A percentile compares a stretch with the other conserved stretches of the same genome.
These are phyloP conservation scores for Myanophis thanlyinensis DNA, from an alignment of 2,113 vertebrate genomes.

Conservation along the genomic window DNA sequence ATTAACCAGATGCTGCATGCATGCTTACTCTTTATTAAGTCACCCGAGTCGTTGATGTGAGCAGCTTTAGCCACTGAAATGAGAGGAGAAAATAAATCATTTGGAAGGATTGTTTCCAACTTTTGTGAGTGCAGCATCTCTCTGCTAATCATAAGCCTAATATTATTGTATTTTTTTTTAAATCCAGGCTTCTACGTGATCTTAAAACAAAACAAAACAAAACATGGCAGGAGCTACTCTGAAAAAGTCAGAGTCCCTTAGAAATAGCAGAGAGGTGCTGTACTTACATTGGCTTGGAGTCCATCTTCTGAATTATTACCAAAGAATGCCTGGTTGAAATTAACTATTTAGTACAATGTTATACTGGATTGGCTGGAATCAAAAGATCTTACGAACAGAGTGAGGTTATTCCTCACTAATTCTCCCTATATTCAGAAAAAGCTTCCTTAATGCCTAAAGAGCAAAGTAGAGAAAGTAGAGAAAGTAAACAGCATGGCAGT, in stretches of 20 bases:
- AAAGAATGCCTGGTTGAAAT: neutral
- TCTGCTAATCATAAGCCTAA: neutral
- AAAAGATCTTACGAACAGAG: neutral
- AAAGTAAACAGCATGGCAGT: neutral
- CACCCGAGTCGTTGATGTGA: neutral
- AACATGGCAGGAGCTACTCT: neutral
- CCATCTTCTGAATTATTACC: neutral
- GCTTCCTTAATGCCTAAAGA: too few relatives aligned
- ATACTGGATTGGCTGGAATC: neutral
- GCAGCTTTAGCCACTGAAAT: neutral
- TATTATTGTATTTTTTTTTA: neutral
- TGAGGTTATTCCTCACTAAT: neutral
- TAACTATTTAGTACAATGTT: neutral
- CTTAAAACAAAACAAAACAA: neutral
- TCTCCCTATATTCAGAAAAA: neutral
- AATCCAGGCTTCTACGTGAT: neutral
- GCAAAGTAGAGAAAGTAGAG: too few relatives aligned
- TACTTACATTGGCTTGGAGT: neutral
- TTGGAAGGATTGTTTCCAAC: neutral
- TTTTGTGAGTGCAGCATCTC: neutral
- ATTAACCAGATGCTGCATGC: neutral
- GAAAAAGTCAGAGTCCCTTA: neutral
- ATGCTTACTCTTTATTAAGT: neutral
- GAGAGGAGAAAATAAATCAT: neutral
- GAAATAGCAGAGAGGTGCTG: neutral